phyloP scores from a whole-genome alignment of 2,888 invertebrate species.

The Nomada fabriciana region DNA sequence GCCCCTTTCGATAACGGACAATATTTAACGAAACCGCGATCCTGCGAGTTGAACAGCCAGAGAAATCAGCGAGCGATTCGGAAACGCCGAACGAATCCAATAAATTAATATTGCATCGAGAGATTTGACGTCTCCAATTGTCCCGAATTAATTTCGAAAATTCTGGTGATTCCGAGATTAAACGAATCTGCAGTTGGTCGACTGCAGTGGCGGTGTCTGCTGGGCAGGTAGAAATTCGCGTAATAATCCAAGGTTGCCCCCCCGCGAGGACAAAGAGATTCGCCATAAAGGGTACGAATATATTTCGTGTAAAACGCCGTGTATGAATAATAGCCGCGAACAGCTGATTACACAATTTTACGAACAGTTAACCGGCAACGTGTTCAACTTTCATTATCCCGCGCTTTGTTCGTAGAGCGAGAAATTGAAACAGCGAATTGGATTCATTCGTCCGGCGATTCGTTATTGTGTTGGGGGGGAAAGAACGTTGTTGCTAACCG shows the following conservation, averaged over 20 bases:
- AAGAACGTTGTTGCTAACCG: too few relatives aligned
- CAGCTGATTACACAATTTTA: slow-evolving; percentile 40
- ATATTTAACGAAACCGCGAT: neutral
- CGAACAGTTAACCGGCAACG: slow-evolving; percentile 12
- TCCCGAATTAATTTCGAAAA: slow-evolving; percentile 34
- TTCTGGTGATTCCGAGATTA: slow-evolving; percentile 29
- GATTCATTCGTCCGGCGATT: neutral
- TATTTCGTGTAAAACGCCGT: slow-evolving; percentile 14
- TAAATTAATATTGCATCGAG: neutral
- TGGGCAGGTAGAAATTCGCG: slow-evolving; percentile 23
- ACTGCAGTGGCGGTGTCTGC: neutral
- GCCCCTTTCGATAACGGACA: neutral
- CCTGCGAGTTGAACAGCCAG: neutral
- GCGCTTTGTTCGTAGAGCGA: neutral
- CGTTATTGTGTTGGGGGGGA: neutral
- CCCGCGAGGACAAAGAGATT: slow-evolving; percentile 38
- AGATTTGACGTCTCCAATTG: neutral
- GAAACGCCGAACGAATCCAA: neutral
- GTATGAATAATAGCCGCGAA: slow-evolving; percentile 41
- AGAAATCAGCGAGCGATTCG: neutral
- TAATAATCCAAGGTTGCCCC: slow-evolving; percentile 38
- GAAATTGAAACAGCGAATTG: neutral
- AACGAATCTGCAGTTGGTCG: slow-evolving; percentile 15
- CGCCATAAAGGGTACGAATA: slow-evolving; percentile 50
- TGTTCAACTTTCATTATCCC: slow-evolving; percentile 14